These are phyloP conservation scores for Agrochola macilenta DNA, from an alignment of 2,888 invertebrate species.

Conservation along the genomic window DNA sequence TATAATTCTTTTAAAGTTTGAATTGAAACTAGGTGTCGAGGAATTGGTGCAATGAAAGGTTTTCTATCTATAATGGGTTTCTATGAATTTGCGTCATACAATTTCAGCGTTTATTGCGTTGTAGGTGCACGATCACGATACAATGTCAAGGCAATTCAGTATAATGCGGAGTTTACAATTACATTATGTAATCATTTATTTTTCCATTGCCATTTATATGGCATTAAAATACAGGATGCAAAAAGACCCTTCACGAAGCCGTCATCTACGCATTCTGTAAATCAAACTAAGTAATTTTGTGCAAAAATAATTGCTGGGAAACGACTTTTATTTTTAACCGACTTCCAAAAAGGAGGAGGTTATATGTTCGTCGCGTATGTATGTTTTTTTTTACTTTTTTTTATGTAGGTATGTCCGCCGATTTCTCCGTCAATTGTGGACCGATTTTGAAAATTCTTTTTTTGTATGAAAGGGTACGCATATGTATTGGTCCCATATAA, in stretches of 20 bases:
- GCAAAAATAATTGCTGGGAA: not conserved
- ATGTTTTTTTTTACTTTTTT: too few species aligned
- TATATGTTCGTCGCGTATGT: too few species aligned
- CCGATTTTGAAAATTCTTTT: too few species aligned
- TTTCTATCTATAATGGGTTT: slow-evolving; percentile 46
- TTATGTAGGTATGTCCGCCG: too few species aligned
- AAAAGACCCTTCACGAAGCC: not conserved
- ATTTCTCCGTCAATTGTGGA: too few species aligned
- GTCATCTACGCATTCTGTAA: not conserved
- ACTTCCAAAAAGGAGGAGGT: too few species aligned
- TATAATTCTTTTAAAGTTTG: accelerated
- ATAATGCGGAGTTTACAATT: slow-evolving; percentile 2
- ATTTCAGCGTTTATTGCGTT: slow-evolving; percentile 51
- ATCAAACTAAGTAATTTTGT: not conserved
- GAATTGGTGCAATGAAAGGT: slow-evolving; percentile 64
- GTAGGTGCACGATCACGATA: slow-evolving; percentile 20
- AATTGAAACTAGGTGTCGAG: not conserved
- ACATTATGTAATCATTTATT: slow-evolving; percentile 13
- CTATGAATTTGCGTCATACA: slow-evolving; percentile 66
- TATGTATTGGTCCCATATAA: too few species aligned
- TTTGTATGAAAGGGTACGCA: too few species aligned
- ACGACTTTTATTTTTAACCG: too few species aligned
- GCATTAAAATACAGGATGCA: not conserved
- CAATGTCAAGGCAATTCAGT: slow-evolving; percentile 45
- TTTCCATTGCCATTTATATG: not conserved